Base-by-base conservation (phyloP, 2,888 invertebrate genomes). In the Himalopsyche tibetana region DNA sequence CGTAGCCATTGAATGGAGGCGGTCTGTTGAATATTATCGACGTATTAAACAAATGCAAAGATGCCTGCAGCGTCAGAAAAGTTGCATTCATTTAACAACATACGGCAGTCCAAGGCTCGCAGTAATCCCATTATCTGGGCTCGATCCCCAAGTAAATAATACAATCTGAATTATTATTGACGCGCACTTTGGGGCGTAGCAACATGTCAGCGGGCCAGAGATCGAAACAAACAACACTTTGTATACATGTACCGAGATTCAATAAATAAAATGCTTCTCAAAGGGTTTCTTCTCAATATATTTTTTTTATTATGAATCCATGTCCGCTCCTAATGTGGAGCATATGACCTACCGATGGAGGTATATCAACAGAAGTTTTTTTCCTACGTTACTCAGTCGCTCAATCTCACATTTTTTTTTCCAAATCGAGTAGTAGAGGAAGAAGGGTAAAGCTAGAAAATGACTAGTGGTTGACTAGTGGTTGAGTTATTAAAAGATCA, bases 111-210 rank as follows among this genome's bases (percentile, higher is more conserved):
- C 28, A 74, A 74, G 79, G 84, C 79, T 80, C 56, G 80, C 42
- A 79, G 80, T 87, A 85, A 87, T 87, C 87, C 85, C 55, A 87
- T 85, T 87, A 87, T 83, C 82, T 79, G 55, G 74, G 82, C 82
- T 28, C 42, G 45, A 80, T 80, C 82, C 85, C 83, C 83, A 74
- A 81, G 83, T 85, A 83, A 85, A 85, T 85, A 85, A 83, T 85
- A 83, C 80, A 80, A 80, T 80, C 42, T 80, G 74, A 74, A 74
- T 74, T 74, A 74, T 74, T 74, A 74, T 74, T 74, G 74, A 74
- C 74, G 74, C 74, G 74, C 74, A 74, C 74, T 74, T 74, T 36
- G 74, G 74, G 74, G 74, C 74, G 74, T 74, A 74, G 36, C 74
- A 12, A 9, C 38, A 74, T 36, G 74, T 74, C 74, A 74, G 36